phyloP scores from a whole-genome alignment of 2,888 invertebrate genomes.

The Drosophila lacicola region DNA sequence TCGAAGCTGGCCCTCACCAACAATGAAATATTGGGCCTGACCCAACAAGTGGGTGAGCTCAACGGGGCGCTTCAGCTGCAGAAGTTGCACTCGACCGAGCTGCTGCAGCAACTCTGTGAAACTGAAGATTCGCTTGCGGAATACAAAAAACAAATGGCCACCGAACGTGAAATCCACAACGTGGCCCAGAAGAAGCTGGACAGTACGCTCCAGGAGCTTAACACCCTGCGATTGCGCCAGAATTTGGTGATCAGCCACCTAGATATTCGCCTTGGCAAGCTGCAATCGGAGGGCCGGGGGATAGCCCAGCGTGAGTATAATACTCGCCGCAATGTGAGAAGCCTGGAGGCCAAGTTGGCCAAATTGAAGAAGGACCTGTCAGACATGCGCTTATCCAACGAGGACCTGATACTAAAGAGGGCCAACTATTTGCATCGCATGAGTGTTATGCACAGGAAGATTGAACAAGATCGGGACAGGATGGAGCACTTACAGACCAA shows the following conservation, averaged over 20 bases:
- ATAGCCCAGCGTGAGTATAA: neutral
- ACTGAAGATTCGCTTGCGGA: too few relatives aligned
- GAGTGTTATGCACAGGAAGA: neutral
- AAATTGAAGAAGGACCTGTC: neutral
- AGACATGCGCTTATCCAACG: neutral
- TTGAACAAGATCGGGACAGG: too few relatives aligned
- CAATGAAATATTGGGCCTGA: too few relatives aligned
- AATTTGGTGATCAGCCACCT: neutral
- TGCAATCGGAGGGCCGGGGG: neutral
- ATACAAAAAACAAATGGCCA: too few relatives aligned
- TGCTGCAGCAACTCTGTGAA: too few relatives aligned
- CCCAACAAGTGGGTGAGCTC: too few relatives aligned
- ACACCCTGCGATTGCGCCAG: neutral
- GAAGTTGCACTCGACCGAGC: too few relatives aligned
- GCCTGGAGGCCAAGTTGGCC: neutral
- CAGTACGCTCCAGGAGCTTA: neutral
- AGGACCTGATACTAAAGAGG: neutral
- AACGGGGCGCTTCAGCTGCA: too few relatives aligned
- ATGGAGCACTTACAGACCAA: too few relatives aligned
- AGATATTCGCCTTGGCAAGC: neutral
- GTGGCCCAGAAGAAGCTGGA: neutral
- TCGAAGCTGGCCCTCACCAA: too few relatives aligned
- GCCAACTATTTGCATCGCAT: neutral
- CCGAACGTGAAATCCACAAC: too few relatives aligned
- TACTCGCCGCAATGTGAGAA: neutral